Evolutionary conservation across 1,140 invertebrate genomes (phyloP).

Genomic region (Zaprionus taronus): DNA sequence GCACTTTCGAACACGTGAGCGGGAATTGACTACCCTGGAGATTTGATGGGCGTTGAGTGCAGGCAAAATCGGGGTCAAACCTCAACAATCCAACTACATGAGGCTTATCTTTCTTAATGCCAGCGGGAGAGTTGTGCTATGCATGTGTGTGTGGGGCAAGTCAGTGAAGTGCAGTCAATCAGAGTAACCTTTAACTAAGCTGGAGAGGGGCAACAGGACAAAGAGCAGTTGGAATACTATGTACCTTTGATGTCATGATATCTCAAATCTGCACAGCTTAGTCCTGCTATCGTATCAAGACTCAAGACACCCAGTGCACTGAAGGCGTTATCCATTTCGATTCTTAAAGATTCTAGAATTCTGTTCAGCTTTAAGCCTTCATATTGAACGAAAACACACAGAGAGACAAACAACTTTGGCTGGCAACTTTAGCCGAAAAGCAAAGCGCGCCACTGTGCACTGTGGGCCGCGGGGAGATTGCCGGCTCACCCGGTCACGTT

Average conservation of each 20-base stretch:
- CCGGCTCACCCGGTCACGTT: slow-evolving; percentile 5
- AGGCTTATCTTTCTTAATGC: not conserved
- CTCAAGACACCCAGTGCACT: too few species aligned
- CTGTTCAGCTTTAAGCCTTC: not conserved
- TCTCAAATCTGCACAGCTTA: too few species aligned
- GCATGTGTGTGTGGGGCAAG: not conserved
- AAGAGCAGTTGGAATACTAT: not conserved
- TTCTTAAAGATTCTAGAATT: not conserved
- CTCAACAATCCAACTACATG: slow-evolving; percentile 1
- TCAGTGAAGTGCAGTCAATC: not conserved
- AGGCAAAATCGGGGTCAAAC: not conserved
- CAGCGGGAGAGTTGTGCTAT: not conserved
- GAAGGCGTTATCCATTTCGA: too few species aligned
- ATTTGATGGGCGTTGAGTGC: slow-evolving; percentile 1
- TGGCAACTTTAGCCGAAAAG: not conserved
- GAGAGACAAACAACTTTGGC: not conserved
- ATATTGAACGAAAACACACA: not conserved
- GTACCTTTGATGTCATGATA: too few species aligned
- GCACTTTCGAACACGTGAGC: not conserved
- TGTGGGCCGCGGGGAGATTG: not conserved
- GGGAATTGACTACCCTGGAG: not conserved
- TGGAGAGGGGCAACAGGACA: not conserved
- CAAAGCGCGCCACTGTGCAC: not conserved
- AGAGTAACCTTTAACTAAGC: not conserved
- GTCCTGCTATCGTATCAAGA: not conserved